These are phyloP conservation scores for Epiblema foenella DNA, from an alignment of 2,888 invertebrate genomes.

Conservation along the genomic window DNA sequence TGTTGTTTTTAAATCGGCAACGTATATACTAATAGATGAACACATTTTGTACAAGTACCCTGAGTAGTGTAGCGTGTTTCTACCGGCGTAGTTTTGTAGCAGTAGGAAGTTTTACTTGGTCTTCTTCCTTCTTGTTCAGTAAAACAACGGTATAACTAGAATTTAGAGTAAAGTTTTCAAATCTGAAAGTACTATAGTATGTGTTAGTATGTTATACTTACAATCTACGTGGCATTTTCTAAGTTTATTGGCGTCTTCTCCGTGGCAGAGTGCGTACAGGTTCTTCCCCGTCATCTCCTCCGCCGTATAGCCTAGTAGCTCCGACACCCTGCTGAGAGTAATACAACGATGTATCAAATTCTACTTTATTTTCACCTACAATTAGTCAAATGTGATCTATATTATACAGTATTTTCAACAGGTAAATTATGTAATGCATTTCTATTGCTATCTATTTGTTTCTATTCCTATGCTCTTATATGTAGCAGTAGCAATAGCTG, in stretches of 20 bases:
- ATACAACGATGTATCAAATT: conserved; percentile 46
- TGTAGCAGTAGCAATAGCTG: not conserved
- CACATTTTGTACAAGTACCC: not conserved
- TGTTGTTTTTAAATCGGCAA: not conserved
- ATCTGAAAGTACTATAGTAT: not conserved
- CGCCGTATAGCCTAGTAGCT: conserved; percentile 95
- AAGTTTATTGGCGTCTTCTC: conserved; percentile 97
- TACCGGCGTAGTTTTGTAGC: no score
- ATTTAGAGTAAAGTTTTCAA: no score
- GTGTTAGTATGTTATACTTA: conserved; percentile 87
- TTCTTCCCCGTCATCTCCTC: conserved; percentile 97
- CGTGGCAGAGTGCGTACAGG: conserved; percentile 97
- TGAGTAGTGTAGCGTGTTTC: no score
- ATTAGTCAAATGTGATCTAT: not conserved
- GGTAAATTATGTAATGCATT: not conserved
- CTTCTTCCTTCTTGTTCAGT: not conserved
- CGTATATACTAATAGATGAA: not conserved
- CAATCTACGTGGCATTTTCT: conserved; percentile 97
- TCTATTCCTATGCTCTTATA: not conserved
- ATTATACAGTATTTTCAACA: not conserved
- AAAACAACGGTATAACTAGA: no score
- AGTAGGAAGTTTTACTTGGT: not conserved
- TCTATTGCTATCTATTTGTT: not conserved
- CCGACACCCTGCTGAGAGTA: conserved; percentile 90
- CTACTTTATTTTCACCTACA: not conserved